Percentiles rank a stretch among this genome's conserved stretches.
Conservation (phyloP, 2,797 vertebrate genomes). For the Premnoplex brunnescens region DNA sequence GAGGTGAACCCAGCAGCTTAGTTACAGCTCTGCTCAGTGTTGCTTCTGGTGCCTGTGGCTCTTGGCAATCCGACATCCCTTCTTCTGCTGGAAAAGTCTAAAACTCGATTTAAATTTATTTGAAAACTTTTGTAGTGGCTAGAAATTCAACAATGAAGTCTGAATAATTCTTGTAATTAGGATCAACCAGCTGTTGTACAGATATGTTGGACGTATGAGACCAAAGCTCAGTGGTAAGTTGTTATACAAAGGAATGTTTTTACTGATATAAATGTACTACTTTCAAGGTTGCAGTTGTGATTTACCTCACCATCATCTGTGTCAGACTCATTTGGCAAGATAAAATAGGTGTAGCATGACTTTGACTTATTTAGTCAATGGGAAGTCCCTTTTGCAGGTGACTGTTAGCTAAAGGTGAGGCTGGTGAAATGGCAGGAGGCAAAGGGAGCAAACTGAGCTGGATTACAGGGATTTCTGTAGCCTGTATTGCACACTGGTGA, state of each 20-base stretch:
- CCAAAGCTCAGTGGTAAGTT: background rate
- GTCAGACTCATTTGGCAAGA: constrained; percentile 26
- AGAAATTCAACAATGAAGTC: background rate
- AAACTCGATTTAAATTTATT: background rate
- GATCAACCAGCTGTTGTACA: background rate
- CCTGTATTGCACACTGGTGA: background rate
- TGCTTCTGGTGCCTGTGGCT: background rate
- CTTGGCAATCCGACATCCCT: background rate
- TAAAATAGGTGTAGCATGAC: background rate
- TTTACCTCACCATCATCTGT: background rate
- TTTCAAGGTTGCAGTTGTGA: background rate
- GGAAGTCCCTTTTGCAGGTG: background rate
- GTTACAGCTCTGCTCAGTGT: background rate
- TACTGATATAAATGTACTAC: background rate
- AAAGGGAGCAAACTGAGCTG: background rate
- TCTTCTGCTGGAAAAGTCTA: background rate
- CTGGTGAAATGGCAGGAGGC: background rate
- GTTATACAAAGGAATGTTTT: background rate
- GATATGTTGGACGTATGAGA: background rate
- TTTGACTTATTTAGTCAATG: constrained; percentile 22
- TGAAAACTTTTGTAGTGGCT: background rate
- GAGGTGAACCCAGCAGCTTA: background rate
- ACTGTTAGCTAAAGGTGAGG: constrained; percentile 66
- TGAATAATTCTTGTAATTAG: background rate
- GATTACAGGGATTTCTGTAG: background rate